Conservation (phyloP, 2,888 invertebrate species). For the Julus scandinavius region DNA sequence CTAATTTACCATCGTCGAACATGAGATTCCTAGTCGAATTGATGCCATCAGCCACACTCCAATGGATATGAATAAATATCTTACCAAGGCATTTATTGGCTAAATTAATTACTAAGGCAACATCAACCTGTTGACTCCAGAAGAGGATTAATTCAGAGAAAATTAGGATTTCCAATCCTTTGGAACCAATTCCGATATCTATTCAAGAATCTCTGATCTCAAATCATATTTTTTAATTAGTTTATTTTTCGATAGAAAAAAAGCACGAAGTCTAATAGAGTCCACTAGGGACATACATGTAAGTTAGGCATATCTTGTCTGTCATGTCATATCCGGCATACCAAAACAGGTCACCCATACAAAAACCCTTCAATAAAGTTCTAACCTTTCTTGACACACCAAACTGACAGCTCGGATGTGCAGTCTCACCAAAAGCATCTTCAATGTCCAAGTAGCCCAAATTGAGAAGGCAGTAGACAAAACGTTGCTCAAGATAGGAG, state of each 20-base stretch:
- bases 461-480: conserved; percentile 24
- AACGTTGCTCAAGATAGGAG: conserved; percentile 1
- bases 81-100: background rate
- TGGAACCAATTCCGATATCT: background rate
- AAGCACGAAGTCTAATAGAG: no score
- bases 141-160: background rate
- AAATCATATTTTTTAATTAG: no score
- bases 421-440: background rate
- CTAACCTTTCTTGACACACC: no score
- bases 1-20: background rate
- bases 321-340: no score
- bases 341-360: no score
- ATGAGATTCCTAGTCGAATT: background rate
- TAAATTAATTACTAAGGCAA: conserved; percentile 18
- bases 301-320: no score
- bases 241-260: no score
- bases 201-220: background rate
- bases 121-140: conserved; percentile 2
- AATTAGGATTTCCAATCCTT: background rate
- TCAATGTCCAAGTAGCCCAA: background rate
- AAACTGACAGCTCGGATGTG: no score
- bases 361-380: no score
- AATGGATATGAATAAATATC: background rate
- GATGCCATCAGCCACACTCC: conserved; percentile 17
- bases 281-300: no score